A percentile compares a stretch with the other conserved stretches of the same genome.
Conservation (phyloP, 2,113 vertebrate genomes). For the Gnathonemus echidnorhynchus region DNA sequence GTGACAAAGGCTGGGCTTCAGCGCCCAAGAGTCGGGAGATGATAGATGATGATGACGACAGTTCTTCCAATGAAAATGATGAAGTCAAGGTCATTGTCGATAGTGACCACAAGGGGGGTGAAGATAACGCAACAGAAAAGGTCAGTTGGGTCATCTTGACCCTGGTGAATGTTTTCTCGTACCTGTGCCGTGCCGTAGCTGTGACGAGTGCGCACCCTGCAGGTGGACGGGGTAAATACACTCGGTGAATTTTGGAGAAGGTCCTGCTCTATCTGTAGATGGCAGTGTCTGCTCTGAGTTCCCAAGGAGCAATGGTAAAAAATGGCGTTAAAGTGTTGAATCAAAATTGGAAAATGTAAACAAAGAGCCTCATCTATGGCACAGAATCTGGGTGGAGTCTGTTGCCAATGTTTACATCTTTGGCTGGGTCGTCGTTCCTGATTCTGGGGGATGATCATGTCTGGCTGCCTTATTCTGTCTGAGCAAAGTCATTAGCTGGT, state of each 20-base stretch:
- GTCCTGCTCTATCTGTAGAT: background rate
- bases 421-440: background rate
- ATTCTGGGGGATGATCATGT: background rate
- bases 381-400: background rate
- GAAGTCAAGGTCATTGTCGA: slow-evolving; percentile 52
- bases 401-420: background rate
- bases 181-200: background rate
- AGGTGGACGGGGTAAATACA: background rate
- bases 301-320: background rate
- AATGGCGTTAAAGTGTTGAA: background rate
- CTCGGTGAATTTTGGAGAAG: background rate
- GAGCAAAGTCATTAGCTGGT: background rate
- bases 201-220: background rate
- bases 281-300: background rate
- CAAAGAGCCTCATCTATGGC: background rate
- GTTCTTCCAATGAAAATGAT: slow-evolving; percentile 39
- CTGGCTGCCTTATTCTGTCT: background rate
- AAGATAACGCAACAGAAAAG: slow-evolving; percentile 69
- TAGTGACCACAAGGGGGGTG: slow-evolving; percentile 57
- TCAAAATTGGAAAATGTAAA: background rate
- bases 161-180: background rate
- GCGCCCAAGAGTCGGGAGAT: slow-evolving; percentile 28
- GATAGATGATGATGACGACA: slow-evolving; percentile 43
- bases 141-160: slow-evolving; percentile 9
- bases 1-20: slow-evolving; percentile 42